Conservation (phyloP, 2,888 invertebrate genomes). For the Leptinotarsa tumamoca region DNA sequence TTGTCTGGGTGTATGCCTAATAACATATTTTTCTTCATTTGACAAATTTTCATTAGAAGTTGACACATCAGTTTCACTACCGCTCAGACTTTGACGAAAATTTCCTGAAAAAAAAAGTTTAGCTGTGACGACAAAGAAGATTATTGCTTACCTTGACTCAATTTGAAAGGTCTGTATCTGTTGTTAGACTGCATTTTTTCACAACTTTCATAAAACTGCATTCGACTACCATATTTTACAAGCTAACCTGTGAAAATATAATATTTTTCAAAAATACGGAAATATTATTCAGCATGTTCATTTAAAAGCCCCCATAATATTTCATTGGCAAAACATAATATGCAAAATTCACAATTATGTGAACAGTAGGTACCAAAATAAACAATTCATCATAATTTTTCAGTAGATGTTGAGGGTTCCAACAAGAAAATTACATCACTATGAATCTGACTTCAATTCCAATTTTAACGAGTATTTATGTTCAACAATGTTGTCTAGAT, state of each 20-base stretch:
- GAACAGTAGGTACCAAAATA: too few relatives aligned
- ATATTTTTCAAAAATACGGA: neutral
- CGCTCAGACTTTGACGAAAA: constrained; percentile 80
- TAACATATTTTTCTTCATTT: constrained; percentile 85
- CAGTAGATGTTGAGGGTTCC: too few relatives aligned
- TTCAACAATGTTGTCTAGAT: too few relatives aligned
- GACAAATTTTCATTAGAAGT: constrained; percentile 92
- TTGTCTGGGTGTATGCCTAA: constrained; percentile 84
- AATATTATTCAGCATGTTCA: too few relatives aligned
- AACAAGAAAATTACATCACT: too few relatives aligned
- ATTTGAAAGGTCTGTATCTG: constrained; percentile 56
- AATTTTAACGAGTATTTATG: too few relatives aligned
- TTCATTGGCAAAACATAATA: too few relatives aligned
- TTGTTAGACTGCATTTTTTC: constrained; percentile 57
- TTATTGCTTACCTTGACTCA: constrained; percentile 53
- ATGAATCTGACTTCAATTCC: too few relatives aligned
- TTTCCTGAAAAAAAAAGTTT: constrained; percentile 59
- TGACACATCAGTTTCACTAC: constrained; percentile 90
- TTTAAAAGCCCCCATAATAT: too few relatives aligned
- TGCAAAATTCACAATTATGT: too few relatives aligned
- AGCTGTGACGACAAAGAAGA: constrained; percentile 18
- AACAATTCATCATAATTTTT: too few relatives aligned
- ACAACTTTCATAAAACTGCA: neutral
- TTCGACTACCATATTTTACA: constrained; percentile 33
- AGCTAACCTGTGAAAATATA: constrained; percentile 28